Conservation (phyloP, 2,888 invertebrate species). For the Agrotis exclamationis region DNA sequence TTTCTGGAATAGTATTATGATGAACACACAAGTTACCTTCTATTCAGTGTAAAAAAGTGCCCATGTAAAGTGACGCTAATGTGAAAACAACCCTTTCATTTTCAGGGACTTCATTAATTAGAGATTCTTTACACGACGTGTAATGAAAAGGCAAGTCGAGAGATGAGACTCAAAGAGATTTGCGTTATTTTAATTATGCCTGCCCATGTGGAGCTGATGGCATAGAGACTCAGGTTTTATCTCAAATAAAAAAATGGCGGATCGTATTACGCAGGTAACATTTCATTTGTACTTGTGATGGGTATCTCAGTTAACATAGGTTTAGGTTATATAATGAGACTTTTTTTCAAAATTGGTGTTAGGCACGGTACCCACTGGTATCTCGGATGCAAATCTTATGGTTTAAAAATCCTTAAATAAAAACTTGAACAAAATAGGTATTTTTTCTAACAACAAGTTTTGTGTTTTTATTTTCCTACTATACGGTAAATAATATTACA, state of each 20-base stretch:
- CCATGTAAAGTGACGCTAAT: background rate
- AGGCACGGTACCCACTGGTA: too few species aligned
- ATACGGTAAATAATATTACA: background rate
- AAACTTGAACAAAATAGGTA: background rate
- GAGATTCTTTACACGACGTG: conserved; percentile 30
- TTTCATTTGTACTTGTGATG: background rate
- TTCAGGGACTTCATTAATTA: conserved; percentile 28
- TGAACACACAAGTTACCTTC: background rate
- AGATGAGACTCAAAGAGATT: conserved; percentile 24
- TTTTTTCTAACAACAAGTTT: background rate
- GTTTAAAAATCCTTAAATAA: too few species aligned
- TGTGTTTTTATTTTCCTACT: background rate
- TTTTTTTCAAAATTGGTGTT: too few species aligned
- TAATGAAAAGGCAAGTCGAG: conserved; percentile 40
- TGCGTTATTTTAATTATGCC: conserved; percentile 26
- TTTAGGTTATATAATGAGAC: too few species aligned
- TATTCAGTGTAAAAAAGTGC: background rate
- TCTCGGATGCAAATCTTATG: too few species aligned
- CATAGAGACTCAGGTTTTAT: background rate
- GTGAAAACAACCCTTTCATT: background rate
- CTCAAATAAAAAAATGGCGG: background rate
- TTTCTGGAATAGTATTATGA: background rate
- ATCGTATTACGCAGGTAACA: background rate
- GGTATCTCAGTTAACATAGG: too few species aligned
- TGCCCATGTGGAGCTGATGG: background rate